Evolutionary conservation across 1,140 invertebrate genomes (phyloP), one percentile per base, ranked within the genome.

Genomic region (Tenebrio molitor): DNA sequence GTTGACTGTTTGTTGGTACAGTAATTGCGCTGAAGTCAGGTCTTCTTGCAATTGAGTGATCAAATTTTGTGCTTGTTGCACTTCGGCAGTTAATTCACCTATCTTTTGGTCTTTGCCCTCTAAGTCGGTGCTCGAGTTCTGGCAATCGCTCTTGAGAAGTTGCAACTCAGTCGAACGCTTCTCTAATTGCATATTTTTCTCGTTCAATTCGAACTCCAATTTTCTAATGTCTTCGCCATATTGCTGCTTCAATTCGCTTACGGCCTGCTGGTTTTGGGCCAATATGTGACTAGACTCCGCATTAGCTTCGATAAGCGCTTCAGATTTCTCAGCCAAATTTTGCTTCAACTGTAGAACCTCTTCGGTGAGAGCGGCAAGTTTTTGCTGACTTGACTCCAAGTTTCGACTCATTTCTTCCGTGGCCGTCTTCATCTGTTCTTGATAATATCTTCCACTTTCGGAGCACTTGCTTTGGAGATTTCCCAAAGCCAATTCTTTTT

Each of bases 381-480:
- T 74, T 64, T 83, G 79, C 19, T 83, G 77, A 72, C 84, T 77
- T 74, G 83, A 82, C 77, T 78, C 69, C 50, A 85, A 77, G 44
- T 76, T 81, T 17, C 80, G 84, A 66, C 85, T 83, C 34, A 82
- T 76, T 65, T 83, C 80, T n/a, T 74, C 75, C 19, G 83, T 76
- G 75, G 83, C 83, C 42, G 77, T 69, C 78, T 84, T 80, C 6
- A 86, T 36, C 72, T 84, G 80, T 76, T 83, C 83, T 69, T 84
- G 41, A 16, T 64, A 46, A 5, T 64, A 19, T 16, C 16, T 34
- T 14, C 21, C 17, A 19, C 16, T 58, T 33, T 70, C 68, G 1
- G 19, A 12, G 12, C 36, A 41, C 12, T 62, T 58, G 12, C 14
- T 19, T 8, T 41, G 10, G 6, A 29, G 10, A 29, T 41, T 62